phyloP scores from a whole-genome alignment of 2,888 invertebrate species.

The Dasysyrphus albostriatus region DNA sequence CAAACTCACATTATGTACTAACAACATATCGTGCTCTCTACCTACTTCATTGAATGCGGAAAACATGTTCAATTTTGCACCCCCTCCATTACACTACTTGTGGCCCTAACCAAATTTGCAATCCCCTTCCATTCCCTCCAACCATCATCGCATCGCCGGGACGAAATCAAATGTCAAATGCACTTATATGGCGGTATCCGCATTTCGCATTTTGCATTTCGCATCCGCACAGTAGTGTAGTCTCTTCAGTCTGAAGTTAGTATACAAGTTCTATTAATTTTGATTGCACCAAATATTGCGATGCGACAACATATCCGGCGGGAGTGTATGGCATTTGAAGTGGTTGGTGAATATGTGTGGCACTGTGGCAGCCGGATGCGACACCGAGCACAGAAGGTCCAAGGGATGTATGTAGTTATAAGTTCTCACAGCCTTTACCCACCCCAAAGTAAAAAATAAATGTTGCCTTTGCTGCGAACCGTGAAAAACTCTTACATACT shows the following conservation, averaged over 20 bases:
- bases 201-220: constrained; percentile 11
- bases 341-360: constrained; percentile 7
- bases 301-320: constrained; percentile 31
- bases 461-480: neutral
- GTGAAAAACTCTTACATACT: neutral
- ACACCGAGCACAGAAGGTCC: neutral
- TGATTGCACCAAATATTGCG: constrained; percentile 69
- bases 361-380: neutral
- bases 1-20: constrained; percentile 3
- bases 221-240: constrained; percentile 1
- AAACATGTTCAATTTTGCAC: constrained; percentile 66
- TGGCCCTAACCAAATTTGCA: neutral
- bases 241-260: constrained; percentile 39
- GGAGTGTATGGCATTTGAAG: constrained; percentile 2
- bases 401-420: neutral
- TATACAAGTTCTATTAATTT: constrained; percentile 69
- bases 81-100: neutral
- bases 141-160: neutral
- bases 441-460: constrained; percentile 5
- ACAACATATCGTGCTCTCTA: neutral
- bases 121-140: neutral
- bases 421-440: neutral
- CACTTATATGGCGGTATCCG: constrained; percentile 48
- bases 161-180: constrained; percentile 57
- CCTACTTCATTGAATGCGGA: constrained; percentile 45